Evolutionary conservation across 2,797 vertebrate genomes (phyloP).

Genomic region (Arnoldichthys spilopterus): DNA sequence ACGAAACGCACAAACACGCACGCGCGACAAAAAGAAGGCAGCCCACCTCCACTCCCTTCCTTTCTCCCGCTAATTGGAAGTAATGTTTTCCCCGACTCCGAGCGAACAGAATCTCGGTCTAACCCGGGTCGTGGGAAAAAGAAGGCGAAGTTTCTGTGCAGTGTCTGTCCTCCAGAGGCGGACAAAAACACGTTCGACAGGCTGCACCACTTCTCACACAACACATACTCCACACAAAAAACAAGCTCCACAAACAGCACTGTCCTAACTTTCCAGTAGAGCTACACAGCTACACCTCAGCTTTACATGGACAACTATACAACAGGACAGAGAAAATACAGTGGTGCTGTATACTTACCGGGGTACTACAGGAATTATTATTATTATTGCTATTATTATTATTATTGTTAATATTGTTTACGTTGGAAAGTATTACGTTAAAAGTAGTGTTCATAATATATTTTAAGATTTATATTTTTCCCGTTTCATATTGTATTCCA

Average conservation of each 20-base stretch:
- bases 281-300: neutral
- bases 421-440: too few relatives aligned
- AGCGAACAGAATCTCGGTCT: too few relatives aligned
- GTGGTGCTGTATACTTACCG: too few relatives aligned
- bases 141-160: slow-evolving; percentile 57
- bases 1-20: neutral
- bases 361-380: too few relatives aligned
- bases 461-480: too few relatives aligned
- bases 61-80: slow-evolving; percentile 43
- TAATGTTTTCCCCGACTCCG: neutral
- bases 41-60: slow-evolving; percentile 47
- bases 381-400: neutral
- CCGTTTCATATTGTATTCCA: too few relatives aligned
- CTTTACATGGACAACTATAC: neutral
- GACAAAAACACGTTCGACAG: slow-evolving; percentile 89
- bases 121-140: slow-evolving; percentile 21
- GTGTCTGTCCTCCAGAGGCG: slow-evolving; percentile 69
- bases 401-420: too few relatives aligned
- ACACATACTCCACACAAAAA: neutral
- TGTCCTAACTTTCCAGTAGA: neutral
- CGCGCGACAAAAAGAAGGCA: neutral
- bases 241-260: slow-evolving; percentile 6
- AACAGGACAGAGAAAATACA: too few relatives aligned
- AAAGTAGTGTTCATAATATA: too few relatives aligned
- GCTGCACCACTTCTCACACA: slow-evolving; percentile 69